Conservation (phyloP, 2,888 invertebrate genomes). For the Parnassius mnemosyne region DNA sequence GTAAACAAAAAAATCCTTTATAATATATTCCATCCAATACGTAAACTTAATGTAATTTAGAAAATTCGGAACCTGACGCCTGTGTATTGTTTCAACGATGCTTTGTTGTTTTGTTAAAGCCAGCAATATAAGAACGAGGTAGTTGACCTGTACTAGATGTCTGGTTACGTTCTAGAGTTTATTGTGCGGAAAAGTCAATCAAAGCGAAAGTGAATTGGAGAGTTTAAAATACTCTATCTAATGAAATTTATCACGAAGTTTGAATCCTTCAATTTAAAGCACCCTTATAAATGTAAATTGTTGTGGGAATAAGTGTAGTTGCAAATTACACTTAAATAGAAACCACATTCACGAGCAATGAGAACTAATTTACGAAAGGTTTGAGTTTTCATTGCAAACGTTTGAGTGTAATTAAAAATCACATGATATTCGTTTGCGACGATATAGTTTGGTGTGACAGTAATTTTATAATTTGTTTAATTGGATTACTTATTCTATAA, state of each 20-base stretch:
- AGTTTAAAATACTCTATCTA: constrained; percentile 17
- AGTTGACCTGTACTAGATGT: constrained; percentile 20
- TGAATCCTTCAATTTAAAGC: neutral
- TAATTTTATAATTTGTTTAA: too few relatives aligned
- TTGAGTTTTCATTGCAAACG: neutral
- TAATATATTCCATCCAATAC: neutral
- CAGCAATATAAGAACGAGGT: constrained; percentile 11
- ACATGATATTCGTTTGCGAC: too few relatives aligned
- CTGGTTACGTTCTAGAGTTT: constrained; percentile 21
- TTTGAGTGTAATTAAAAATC: too few relatives aligned
- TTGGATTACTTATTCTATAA: too few relatives aligned
- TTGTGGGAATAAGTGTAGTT: neutral
- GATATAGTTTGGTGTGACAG: too few relatives aligned
- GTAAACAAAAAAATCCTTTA: too few relatives aligned
- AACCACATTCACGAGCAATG: neutral
- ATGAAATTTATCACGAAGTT: constrained; percentile 3
- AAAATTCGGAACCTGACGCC: constrained; percentile 19
- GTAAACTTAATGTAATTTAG: constrained; percentile 22
- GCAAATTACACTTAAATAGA: neutral
- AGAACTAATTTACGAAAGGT: neutral
- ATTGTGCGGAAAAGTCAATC: constrained; percentile 25
- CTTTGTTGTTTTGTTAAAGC: constrained; percentile 25
- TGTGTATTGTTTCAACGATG: constrained; percentile 16
- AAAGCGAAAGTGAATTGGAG: constrained; percentile 2
- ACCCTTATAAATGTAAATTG: neutral